Base-by-base conservation (phyloP, 2,113 vertebrate species). In the Pollachius pollachius region DNA sequence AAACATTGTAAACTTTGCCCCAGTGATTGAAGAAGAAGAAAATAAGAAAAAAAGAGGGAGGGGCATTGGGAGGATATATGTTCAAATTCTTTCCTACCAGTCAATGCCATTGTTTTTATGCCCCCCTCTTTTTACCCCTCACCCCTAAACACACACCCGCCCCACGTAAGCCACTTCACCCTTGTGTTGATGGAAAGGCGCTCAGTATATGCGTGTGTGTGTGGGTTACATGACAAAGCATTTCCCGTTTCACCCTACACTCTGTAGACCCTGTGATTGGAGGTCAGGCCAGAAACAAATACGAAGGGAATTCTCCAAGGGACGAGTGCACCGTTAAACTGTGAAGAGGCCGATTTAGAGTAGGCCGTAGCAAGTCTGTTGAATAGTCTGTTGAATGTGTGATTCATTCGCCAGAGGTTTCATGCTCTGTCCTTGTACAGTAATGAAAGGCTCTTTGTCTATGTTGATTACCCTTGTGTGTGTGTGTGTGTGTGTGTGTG, bases 61-160 rank as follows among this genome's bases (percentile, higher is more conserved):
- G 62, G 18, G 48, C 81, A 76, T 87, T 81, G 88, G 90, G 72
- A 88, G 84, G 86, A 88, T 90, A 87, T 82, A 88, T 90, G 83
- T 84, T 70, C 59, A 34, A 25, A 67, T 77, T 62, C 70, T 81
- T 58, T 65, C 68, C 65, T 80, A 84, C 65, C 79, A 83, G 74
- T 71, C 69, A 13, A 74, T 72, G 77, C 73, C 63, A 69, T 68
- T 62, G 70, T 72, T 75, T 74, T 58, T 67, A 64, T 67, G 58
- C 62, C 65, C 77, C 68, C 65, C 65, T 76, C 69, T 65, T 56
- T 58, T 37, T 75, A 25, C 65, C 67, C 54, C 73, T 54, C 56
- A 64, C 23, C 19, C 67, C 16, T 59, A 59, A 57, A 57, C 54
- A 57, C 54, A 57, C 54, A 57, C 54, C 15, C 54, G n/a, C n/a